Percentiles rank a stretch among this genome's conserved stretches.
These are phyloP conservation scores for Drosophila longiperda DNA, from an alignment of 2,888 invertebrate species.

Conservation along the genomic window DNA sequence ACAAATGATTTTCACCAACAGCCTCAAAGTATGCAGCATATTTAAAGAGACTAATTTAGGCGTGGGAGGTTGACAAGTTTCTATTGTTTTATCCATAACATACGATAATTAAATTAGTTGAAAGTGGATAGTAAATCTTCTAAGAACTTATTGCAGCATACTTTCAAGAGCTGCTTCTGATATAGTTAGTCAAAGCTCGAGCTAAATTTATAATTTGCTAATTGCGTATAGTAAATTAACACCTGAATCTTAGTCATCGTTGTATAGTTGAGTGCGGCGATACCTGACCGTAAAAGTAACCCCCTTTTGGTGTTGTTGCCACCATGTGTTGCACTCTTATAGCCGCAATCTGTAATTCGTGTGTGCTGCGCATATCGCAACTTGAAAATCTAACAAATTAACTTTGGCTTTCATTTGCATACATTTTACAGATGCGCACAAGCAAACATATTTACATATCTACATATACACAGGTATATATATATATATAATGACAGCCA, in stretches of 20 bases:
- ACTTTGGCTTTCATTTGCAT: conserved; percentile 79
- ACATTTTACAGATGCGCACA: conserved; percentile 53
- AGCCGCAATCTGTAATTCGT: conserved; percentile 20
- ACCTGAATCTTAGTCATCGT: conserved; percentile 16
- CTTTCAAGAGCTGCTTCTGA: not conserved
- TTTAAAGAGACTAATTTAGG: not conserved
- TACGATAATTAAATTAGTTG: not conserved
- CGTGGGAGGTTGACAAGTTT: not conserved
- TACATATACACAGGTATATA: conserved; percentile 7
- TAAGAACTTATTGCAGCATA: conserved; percentile 2
- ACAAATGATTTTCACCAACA: not conserved
- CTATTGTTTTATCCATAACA: not conserved
- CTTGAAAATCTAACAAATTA: conserved; percentile 78
- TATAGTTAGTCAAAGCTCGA: not conserved
- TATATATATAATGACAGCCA: conserved; percentile 15
- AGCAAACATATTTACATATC: conserved; percentile 12
- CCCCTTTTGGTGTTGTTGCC: conserved; percentile 15
- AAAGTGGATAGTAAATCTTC: not conserved
- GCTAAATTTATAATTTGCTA: not conserved
- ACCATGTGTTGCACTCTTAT: conserved; percentile 39
- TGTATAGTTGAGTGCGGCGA: conserved; percentile 22
- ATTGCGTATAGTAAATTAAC: conserved; percentile 5
- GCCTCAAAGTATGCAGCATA: conserved; percentile 46
- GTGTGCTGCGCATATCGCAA: conserved; percentile 45
- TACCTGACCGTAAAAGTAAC: conserved; percentile 43